Evolutionary conservation across 2,113 vertebrate species (phyloP).

Genomic region (Larimichthys polyactis): DNA sequence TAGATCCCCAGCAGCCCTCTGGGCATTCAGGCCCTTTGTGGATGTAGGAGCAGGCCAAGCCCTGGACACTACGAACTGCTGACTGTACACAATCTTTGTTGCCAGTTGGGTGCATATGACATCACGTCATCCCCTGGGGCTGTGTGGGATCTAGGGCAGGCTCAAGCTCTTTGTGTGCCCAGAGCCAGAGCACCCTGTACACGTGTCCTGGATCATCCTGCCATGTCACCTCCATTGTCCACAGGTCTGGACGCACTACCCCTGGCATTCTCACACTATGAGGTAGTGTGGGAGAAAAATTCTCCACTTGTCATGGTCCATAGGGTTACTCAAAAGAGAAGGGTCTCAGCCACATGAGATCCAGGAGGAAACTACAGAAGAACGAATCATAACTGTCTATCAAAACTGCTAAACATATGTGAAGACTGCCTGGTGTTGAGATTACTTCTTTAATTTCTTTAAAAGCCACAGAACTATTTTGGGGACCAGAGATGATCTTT

Average conservation of each 20-base stretch:
- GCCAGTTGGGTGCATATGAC: slow-evolving; percentile 73
- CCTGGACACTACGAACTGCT: slow-evolving; percentile 74
- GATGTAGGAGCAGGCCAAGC: slow-evolving; percentile 59
- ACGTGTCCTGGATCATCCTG: slow-evolving; percentile 68
- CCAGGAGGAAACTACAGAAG: not conserved
- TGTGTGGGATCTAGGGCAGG: slow-evolving; percentile 75
- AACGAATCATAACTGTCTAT: not conserved
- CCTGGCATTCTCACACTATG: slow-evolving; percentile 70
- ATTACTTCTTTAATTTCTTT: slow-evolving; percentile 22
- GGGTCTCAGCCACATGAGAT: not conserved
- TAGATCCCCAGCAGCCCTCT: slow-evolving; percentile 51
- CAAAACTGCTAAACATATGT: not conserved
- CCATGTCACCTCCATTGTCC: slow-evolving; percentile 75
- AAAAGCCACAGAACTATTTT: slow-evolving; percentile 12
- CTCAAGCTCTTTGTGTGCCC: slow-evolving; percentile 66
- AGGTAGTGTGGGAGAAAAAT: slow-evolving; percentile 68
- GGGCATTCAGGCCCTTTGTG: slow-evolving; percentile 71
- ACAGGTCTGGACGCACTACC: slow-evolving; percentile 59
- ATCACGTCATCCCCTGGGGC: slow-evolving; percentile 72
- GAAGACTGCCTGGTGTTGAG: not conserved
- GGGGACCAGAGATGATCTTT: slow-evolving; percentile 6
- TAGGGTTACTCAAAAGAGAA: slow-evolving; percentile 15
- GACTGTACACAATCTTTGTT: slow-evolving; percentile 82
- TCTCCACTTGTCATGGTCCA: slow-evolving; percentile 46
- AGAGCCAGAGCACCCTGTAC: slow-evolving; percentile 67